Percentiles rank a stretch among this genome's conserved stretches.
Evolutionary conservation across 1,140 invertebrate species (phyloP).

Genomic region (Leptinotarsa defecta): DNA sequence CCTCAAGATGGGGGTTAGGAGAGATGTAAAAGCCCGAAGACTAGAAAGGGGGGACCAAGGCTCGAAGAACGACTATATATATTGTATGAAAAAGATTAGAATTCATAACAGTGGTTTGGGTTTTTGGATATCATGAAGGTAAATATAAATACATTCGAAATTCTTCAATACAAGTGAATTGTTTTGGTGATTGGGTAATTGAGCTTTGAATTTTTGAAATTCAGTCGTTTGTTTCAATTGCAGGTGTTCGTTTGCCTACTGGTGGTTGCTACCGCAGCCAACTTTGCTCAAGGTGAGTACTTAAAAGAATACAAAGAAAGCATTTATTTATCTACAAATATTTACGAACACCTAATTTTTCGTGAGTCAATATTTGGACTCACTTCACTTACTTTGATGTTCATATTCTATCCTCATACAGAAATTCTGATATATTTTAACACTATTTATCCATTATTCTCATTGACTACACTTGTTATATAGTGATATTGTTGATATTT

Average conservation of each 20-base stretch:
- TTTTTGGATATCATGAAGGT: constrained; percentile 2
- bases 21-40: not conserved
- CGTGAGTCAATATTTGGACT: too few relatives aligned
- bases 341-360: too few relatives aligned
- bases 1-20: not conserved
- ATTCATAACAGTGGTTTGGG: not conserved
- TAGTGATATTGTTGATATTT: too few relatives aligned
- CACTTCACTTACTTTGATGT: too few relatives aligned
- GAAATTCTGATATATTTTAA: too few relatives aligned
- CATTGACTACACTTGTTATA: too few relatives aligned
- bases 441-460: too few relatives aligned
- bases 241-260: constrained; percentile 44
- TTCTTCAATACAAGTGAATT: not conserved
- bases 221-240: constrained; percentile 27
- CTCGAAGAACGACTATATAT: not conserved
- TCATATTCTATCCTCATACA: too few relatives aligned
- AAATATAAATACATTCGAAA: not conserved
- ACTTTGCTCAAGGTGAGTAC: constrained; percentile 40
- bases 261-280: constrained; percentile 37
- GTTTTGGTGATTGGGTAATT: not conserved
- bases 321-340: too few relatives aligned
- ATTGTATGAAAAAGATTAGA: not conserved
- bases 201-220: not conserved
- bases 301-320: not conserved
- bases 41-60: constrained; percentile 6